Base-by-base conservation (phyloP, 2,888 invertebrate genomes). In the Halictus ligatus region DNA sequence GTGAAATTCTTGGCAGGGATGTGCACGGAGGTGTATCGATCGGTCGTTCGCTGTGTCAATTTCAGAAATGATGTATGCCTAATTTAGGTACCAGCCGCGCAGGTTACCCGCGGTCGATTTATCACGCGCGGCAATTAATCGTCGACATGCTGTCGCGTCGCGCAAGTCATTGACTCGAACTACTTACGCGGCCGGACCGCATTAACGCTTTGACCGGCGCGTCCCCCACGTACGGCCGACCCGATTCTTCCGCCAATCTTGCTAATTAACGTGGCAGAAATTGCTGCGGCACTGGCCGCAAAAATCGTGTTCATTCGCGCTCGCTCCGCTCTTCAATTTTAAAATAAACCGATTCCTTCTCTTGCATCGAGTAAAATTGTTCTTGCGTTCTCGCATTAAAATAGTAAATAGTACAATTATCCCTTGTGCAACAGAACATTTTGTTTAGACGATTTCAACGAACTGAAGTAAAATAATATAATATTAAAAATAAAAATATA, bases 121-220 rank as follows among this genome's bases (percentile, higher is more conserved):
- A 86, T 88, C 89, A 86, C 69, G 54, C 73, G 35, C 73, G 75
- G 83, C 86, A 88, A 89, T 88, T 88, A 89, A 85, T 85, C 86
- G 88, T 84, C 79, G 77, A 25, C 73, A 71, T 73, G 81, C 74
- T 50, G 83, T 78, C 81, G 76, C 58, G 86, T 13, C 80, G 77
- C 78, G 78, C 76, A 75, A 86, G 84, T 81, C 84, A 89, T 89
- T 83, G 86, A 89, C 88, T 81, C 82, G 75, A 71, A 83, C 88
- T 86, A 89, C 88, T 89, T 88, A 78, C 18, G 46, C 54, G 40
- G 40, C 69, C 40, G 35, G 5, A 40, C 69, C 69, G 69, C n/a
- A n/a, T 69, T 69, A 69, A 40, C 67, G 21, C 64, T 64, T 64
- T 64, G 60, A 67, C 67, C 67, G 67, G 67, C 15, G 35, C 3